These are phyloP conservation scores for Drosophila stalkeri DNA, from an alignment of 2,888 invertebrate species.

Conservation along the genomic window DNA sequence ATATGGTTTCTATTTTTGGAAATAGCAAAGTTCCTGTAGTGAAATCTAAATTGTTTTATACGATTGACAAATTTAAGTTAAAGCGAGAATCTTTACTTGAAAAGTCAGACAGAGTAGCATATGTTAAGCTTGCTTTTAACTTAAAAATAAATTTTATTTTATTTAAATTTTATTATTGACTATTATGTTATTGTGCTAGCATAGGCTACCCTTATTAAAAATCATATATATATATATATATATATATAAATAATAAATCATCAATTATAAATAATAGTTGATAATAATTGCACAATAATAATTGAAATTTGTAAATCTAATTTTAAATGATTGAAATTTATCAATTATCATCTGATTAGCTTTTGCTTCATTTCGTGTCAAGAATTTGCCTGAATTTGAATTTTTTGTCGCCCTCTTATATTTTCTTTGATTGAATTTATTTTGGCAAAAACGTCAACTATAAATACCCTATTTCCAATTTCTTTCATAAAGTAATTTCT, in stretches of 20 bases:
- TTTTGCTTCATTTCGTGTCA: neutral
- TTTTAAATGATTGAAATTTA: neutral
- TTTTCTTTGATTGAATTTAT: neutral
- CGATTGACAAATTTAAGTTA: neutral
- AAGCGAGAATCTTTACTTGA: neutral
- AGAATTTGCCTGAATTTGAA: neutral
- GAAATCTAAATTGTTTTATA: neutral
- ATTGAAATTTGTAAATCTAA: neutral
- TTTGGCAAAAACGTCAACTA: neutral
- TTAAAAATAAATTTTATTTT: too few relatives aligned
- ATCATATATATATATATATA: too few relatives aligned
- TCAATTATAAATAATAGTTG: neutral
- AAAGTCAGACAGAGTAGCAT: neutral
- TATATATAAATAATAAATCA: too few relatives aligned
- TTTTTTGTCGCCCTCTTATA: neutral
- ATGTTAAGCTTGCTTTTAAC: too few relatives aligned
- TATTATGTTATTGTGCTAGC: too few relatives aligned
- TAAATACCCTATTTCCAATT: neutral
- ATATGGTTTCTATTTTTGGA: neutral
- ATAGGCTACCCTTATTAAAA: too few relatives aligned
- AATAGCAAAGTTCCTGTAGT: neutral
- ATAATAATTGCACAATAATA: neutral
- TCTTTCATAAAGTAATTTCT: too few relatives aligned
- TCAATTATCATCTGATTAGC: constrained; percentile 8
- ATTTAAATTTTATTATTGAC: too few relatives aligned